Evolutionary conservation across 2,797 vertebrate species (phyloP).

Genomic region (Hydrophis major): DNA sequence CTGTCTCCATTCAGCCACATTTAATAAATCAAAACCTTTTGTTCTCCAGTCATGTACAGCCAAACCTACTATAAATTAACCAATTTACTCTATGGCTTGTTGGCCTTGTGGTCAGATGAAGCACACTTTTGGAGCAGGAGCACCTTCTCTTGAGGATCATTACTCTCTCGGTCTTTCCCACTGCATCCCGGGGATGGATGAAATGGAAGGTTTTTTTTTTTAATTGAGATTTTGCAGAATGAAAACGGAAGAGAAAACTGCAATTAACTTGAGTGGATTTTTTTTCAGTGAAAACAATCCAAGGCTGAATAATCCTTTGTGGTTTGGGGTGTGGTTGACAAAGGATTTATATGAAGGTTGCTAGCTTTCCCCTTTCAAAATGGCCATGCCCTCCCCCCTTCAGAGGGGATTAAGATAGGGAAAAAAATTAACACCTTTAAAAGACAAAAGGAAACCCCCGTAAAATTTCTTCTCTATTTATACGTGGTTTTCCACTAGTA

Average conservation of each 20-base stretch:
- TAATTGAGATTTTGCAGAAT: background rate
- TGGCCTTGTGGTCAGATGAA: background rate
- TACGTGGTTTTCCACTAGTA: background rate
- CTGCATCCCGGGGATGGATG: background rate
- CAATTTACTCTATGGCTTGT: background rate
- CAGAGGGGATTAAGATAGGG: background rate
- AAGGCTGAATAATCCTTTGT: background rate
- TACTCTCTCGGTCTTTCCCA: background rate
- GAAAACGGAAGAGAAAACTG: background rate
- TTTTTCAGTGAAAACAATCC: background rate
- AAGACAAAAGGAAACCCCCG: background rate
- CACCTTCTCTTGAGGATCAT: background rate
- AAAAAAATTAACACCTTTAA: background rate
- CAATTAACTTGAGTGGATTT: background rate
- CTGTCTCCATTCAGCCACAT: background rate
- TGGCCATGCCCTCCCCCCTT: background rate
- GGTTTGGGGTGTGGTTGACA: background rate
- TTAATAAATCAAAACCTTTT: conserved; percentile 17
- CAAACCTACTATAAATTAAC: background rate
- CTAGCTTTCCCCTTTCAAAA: background rate
- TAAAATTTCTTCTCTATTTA: background rate
- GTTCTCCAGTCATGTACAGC: background rate
- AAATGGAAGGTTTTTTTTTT: too few species aligned
- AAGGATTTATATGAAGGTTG: background rate
- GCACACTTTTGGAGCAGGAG: background rate